Base-by-base conservation (phyloP, 37 sponge, comb jelly and placozoan genomes). In the Cliona cf. orientalis region DNA sequence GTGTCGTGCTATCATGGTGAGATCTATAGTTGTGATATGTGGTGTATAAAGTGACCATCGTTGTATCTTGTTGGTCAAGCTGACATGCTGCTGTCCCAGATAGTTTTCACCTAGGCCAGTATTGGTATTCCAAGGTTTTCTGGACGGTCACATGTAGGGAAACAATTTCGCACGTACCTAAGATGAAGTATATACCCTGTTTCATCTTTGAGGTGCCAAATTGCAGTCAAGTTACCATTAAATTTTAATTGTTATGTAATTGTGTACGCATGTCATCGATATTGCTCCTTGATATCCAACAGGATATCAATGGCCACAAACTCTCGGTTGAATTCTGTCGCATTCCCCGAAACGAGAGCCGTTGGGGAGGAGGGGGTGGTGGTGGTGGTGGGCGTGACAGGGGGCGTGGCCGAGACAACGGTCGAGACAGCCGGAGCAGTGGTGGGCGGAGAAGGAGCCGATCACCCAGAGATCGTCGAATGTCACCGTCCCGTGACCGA, bases 271-370 rank as follows among this genome's bases (percentile, higher is more conserved):
- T n/a, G 26, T 25, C 21, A 7, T 12, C 28, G 11, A n/a, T 7
- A 62, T 7, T 7, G 23, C 6, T 62, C 6, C 7, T n/a, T 28
- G 23, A 25, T 62, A 12, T 25, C 63, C 23, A 5, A 32, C 57
- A 86, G 87, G 87, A 86, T 19, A 80, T 86, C 23, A 57, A 49
- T 28, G 74, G 74, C 45, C 36, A 26, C 5, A 86, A 80, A 40
- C 74, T 86, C 41, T 57, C 49, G 5, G 87, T 86, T 28, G 87
- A 86, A 45, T 86, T 86, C 58, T 55, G 76, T 49, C 71, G 74
- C 39, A 86, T 72, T 23, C 72, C 79, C 35, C 73, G 79, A 23
- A 37, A 46, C 35, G 67, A 53, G n/a, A 37, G 49, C 46, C 46
- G 60, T 26, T 33, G 42, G 14, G 26, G 55, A 28, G 69, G 32